Percentiles rank a stretch among this genome's conserved stretches.
phyloP scores from a whole-genome alignment of 1,140 invertebrate species.

The Brevipalpus yothersi region DNA sequence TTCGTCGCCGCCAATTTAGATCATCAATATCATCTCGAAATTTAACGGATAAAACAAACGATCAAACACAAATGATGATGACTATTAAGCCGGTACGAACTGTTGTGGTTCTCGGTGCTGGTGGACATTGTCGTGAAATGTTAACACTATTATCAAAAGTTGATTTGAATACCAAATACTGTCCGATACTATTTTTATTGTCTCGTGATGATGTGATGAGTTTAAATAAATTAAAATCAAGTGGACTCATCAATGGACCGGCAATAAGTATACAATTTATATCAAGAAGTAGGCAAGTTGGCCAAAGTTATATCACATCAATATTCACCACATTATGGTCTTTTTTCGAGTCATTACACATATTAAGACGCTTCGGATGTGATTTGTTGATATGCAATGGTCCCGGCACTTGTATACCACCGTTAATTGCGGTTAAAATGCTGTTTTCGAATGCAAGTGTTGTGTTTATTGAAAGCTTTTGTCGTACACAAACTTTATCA shows the following conservation, averaged over 20 bases:
- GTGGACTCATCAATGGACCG: conserved; percentile 14
- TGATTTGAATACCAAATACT: conserved; percentile 31
- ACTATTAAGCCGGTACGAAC: background rate
- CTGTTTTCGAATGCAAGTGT: conserved; percentile 21
- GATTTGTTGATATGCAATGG: conserved; percentile 66
- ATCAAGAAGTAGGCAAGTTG: conserved; percentile 51
- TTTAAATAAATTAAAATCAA: conserved; percentile 29
- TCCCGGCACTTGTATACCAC: conserved; percentile 76
- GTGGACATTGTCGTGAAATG: conserved; percentile 74
- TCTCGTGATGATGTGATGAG: conserved; percentile 54
- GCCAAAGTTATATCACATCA: conserved; percentile 55
- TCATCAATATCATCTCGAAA: background rate
- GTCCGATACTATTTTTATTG: conserved; percentile 41
- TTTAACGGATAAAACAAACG: background rate
- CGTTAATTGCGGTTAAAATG: conserved; percentile 33
- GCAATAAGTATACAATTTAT: conserved; percentile 24
- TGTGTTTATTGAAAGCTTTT: conserved; percentile 81
- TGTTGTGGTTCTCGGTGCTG: conserved; percentile 16
- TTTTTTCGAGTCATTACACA: conserved; percentile 33
- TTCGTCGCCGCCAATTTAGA: background rate
- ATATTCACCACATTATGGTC: conserved; percentile 49
- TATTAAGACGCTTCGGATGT: conserved; percentile 42
- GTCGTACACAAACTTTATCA: conserved; percentile 63
- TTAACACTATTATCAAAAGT: conserved; percentile 37
- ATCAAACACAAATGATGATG: background rate